Percentiles rank a stretch among this genome's conserved stretches.
phyloP scores from a whole-genome alignment of 2,113 vertebrate genomes.

The Mus pahari region DNA sequence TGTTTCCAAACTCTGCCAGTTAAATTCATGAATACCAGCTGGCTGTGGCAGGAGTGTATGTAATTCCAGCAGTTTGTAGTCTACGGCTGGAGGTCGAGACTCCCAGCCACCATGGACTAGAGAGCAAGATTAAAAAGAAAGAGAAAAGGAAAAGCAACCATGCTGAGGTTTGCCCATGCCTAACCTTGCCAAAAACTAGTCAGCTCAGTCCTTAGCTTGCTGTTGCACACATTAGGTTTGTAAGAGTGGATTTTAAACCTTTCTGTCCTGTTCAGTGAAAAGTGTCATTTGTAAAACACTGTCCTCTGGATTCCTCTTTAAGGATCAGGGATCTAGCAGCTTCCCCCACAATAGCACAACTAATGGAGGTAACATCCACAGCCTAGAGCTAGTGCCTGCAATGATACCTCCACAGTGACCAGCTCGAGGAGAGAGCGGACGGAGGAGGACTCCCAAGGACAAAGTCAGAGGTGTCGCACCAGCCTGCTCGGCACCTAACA shows the following conservation, averaged over 20 bases:
- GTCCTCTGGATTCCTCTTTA: neutral
- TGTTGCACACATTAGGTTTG: neutral
- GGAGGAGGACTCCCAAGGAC: neutral
- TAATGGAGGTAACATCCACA: neutral
- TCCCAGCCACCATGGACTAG: neutral
- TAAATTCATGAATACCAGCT: neutral
- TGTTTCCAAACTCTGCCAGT: neutral
- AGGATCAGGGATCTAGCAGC: neutral
- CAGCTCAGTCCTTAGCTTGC: neutral
- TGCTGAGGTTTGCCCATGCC: neutral
- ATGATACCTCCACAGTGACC: neutral
- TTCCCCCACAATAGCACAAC: fast-evolving
- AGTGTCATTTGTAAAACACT: neutral
- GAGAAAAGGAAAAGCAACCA: too few species aligned
- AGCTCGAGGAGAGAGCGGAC: neutral
- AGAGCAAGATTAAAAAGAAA: neutral
- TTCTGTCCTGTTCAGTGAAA: neutral
- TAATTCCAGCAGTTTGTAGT: neutral
- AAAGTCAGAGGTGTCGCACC: neutral
- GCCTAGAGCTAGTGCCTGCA: neutral
- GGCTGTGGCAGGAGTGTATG: neutral
- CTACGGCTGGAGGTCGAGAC: neutral
- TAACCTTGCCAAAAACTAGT: neutral
- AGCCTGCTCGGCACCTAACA: neutral
- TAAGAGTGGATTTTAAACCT: neutral